A percentile compares a stretch with the other conserved stretches of the same genome.
Evolutionary conservation across 2,113 vertebrate species (phyloP).

Genomic region (Melierax canorus): DNA sequence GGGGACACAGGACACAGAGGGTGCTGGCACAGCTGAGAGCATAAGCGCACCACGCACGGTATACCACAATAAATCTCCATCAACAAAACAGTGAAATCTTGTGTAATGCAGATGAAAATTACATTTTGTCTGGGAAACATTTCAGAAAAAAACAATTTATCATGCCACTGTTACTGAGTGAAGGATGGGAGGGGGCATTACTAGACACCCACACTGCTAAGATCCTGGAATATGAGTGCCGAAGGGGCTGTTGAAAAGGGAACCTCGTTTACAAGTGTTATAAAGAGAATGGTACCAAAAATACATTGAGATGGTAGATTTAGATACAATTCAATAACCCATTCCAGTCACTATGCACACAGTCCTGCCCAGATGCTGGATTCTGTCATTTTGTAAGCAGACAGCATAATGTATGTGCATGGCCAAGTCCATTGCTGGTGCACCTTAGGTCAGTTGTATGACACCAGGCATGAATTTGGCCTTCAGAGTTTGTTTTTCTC

Average conservation of each 20-base stretch:
- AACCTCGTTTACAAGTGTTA: neutral
- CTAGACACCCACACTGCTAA: neutral
- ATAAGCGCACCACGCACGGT: rapidly evolving
- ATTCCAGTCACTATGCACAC: too few relatives aligned
- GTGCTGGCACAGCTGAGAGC: neutral
- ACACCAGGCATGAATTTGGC: neutral
- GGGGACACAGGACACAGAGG: neutral
- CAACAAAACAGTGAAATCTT: neutral
- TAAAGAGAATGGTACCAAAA: neutral
- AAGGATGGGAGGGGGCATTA: neutral
- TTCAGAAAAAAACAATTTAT: neutral
- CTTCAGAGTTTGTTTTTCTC: neutral
- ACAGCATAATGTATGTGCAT: neutral
- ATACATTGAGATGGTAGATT: neutral
- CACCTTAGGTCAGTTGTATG: neutral
- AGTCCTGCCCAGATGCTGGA: neutral
- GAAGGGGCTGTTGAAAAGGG: neutral
- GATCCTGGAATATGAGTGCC: neutral
- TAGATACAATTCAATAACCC: neutral
- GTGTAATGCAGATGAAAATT: neutral
- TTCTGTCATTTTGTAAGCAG: neutral
- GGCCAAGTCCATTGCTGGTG: neutral
- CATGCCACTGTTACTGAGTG: neutral
- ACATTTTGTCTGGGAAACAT: neutral
- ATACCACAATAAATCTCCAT: neutral